Evolutionary conservation across 2,888 invertebrate species (phyloP), one percentile per base, ranked within the genome.

Genomic region (Tuberolachnus salignus): DNA sequence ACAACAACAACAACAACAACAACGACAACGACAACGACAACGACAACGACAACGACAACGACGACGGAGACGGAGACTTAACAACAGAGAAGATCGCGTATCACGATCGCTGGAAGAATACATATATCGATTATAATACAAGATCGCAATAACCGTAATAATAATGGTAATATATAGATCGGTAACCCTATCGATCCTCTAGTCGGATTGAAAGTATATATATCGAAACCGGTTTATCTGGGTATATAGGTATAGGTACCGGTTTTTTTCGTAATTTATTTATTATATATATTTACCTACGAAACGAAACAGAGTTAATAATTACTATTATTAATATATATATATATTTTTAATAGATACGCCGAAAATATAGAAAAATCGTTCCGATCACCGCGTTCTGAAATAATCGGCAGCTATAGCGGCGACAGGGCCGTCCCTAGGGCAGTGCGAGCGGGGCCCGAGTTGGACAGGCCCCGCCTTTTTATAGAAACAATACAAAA

Each of bases 321-420:
- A 75, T 75, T 46, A 75, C n/a, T n/a, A n/a, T n/a, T n/a, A n/a
- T n/a, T n/a, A n/a, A n/a, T 61, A 49, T 61, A 61, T 72, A 53
- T 70, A 34, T 69, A 42, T 14, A 44, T 67, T 13, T 61, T 4
- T 34, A n/a, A 44, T 44, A 46, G 66, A 19, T 26, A 67, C 67
- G 49, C 55, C 23, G 3, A 78, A 78, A 57, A 64, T 70, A 44
- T 16, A 44, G 49, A 46, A 49, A 66, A 46, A 75, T 13, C 42
- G 21, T 74, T 63, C 59, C 57, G 67, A 69, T n/a, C 67, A 19
- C 11, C 19, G 14, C 63, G 13, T 6, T 44, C 21, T 11, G 26
- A 57, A 75, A 75, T 42, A 19, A n/a, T 53, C 16, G 21, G 21
- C 10, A 8, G 64, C n/a, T n/a, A n/a, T n/a, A n/a, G n/a, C n/a